These are phyloP conservation scores for Craseonycteris thonglongyai DNA, from an alignment of 2,113 vertebrate species.

Conservation along the genomic window DNA sequence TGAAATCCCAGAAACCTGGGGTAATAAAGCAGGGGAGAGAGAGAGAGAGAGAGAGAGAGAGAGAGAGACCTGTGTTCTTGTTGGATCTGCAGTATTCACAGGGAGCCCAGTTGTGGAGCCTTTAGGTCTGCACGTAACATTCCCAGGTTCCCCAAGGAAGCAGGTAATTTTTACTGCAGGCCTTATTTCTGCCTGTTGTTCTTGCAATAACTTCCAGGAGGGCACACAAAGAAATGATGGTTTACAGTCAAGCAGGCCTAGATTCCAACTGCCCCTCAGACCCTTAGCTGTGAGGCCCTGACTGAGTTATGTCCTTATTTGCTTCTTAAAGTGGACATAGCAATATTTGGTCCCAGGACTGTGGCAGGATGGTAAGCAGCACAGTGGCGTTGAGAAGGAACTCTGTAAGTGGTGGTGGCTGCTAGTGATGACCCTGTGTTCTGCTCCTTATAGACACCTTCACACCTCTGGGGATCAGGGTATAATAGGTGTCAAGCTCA, in stretches of 20 bases:
- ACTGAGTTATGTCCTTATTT: not conserved
- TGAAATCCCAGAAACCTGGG: not conserved
- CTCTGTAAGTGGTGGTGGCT: too few relatives aligned
- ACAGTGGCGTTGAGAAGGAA: too few relatives aligned
- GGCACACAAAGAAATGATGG: not conserved
- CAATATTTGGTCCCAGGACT: not conserved
- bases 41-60: not conserved
- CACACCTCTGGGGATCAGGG: not conserved
- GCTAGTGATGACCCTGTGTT: not conserved
- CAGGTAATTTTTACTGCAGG: not conserved
- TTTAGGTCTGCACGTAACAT: accelerated
- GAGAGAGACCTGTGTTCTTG: not conserved
- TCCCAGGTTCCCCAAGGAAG: not conserved
- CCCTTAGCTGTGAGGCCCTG: not conserved
- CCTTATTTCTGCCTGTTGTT: not conserved
- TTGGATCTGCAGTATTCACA: accelerated
- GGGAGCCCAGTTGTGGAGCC: not conserved
- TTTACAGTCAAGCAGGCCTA: not conserved
- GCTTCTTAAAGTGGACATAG: not conserved
- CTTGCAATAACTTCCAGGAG: not conserved
- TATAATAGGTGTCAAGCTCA: not conserved
- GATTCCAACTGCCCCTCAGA: not conserved
- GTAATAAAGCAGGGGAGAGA: not conserved
- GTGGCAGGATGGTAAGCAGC: not conserved
- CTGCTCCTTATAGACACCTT: not conserved